A percentile compares a stretch with the other conserved stretches of the same genome.
Conservation (phyloP, 2,888 invertebrate species). For the Trileptium ribeirensis region DNA sequence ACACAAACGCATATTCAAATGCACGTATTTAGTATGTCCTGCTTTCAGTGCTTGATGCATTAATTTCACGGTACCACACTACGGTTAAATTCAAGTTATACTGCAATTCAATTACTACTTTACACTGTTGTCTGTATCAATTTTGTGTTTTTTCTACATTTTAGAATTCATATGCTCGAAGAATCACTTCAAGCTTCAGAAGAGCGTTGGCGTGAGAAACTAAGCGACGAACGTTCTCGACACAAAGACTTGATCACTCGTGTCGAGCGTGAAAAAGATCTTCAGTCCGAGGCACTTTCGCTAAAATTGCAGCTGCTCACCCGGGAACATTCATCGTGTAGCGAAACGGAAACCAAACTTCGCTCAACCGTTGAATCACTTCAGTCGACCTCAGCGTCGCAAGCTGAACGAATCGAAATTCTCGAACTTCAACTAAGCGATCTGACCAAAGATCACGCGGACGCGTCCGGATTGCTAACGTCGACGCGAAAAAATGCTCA, state of each 20-base stretch:
- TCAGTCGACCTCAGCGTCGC: not conserved
- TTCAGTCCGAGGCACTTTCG: constrained; percentile 11
- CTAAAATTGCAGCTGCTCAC: constrained; percentile 2
- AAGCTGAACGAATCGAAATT: constrained; percentile 9
- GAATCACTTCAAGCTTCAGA: constrained; percentile 8
- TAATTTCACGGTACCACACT: too few relatives aligned
- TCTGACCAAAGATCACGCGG: constrained; percentile 6
- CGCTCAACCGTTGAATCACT: not conserved
- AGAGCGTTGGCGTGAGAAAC: constrained; percentile 39
- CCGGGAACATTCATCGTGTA: not conserved
- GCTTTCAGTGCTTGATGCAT: too few relatives aligned
- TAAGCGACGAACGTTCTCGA: constrained; percentile 43
- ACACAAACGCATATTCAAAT: too few relatives aligned
- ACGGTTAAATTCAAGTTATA: too few relatives aligned
- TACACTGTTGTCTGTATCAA: too few relatives aligned
- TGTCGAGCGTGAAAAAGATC: constrained; percentile 34
- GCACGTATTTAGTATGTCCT: too few relatives aligned
- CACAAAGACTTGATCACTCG: constrained; percentile 39
- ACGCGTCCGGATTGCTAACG: constrained; percentile 11
- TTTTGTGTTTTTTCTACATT: not conserved
- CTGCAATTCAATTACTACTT: too few relatives aligned
- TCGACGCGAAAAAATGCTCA: not conserved
- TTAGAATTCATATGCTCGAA: constrained; percentile 13
- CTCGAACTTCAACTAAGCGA: constrained; percentile 13
- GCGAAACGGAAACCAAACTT: not conserved